Percentiles rank a stretch among this genome's conserved stretches.
These are phyloP conservation scores for Saguinus imperator DNA, from an alignment of 2,113 vertebrate genomes.

Conservation along the genomic window DNA sequence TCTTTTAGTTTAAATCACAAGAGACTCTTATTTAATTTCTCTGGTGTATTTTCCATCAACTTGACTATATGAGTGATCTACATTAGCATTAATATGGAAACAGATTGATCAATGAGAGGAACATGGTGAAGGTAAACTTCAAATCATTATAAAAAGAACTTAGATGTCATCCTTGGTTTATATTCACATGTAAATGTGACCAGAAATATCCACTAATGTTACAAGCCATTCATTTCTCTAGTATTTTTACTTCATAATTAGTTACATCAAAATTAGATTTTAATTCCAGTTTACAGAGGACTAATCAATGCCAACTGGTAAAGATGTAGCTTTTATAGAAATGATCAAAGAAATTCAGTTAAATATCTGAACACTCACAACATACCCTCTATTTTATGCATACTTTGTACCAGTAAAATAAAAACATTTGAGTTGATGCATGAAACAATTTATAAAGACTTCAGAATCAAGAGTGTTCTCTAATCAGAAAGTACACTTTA, in stretches of 20 bases:
- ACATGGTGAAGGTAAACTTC: neutral
- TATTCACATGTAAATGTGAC: neutral
- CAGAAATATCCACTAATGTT: neutral
- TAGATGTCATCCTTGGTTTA: neutral
- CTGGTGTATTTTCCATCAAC: neutral
- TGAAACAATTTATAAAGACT: neutral
- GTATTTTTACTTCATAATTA: neutral
- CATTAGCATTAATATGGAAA: neutral
- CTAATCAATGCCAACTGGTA: neutral
- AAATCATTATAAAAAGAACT: neutral
- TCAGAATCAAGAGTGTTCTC: neutral
- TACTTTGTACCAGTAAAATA: neutral
- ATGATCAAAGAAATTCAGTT: conserved; percentile 23
- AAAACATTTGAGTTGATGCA: neutral
- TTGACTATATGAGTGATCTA: neutral
- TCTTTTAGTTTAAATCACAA: neutral
- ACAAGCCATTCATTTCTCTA: neutral
- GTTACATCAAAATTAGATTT: neutral
- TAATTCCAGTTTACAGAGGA: neutral
- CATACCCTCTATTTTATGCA: neutral
- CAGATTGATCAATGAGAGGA: neutral
- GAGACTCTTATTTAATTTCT: neutral
- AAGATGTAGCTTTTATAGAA: neutral
- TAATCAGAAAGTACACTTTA: neutral
- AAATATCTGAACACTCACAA: neutral